Evolutionary conservation across 2,888 invertebrate genomes (phyloP).

Genomic region (Cecidostiba fungosa): DNA sequence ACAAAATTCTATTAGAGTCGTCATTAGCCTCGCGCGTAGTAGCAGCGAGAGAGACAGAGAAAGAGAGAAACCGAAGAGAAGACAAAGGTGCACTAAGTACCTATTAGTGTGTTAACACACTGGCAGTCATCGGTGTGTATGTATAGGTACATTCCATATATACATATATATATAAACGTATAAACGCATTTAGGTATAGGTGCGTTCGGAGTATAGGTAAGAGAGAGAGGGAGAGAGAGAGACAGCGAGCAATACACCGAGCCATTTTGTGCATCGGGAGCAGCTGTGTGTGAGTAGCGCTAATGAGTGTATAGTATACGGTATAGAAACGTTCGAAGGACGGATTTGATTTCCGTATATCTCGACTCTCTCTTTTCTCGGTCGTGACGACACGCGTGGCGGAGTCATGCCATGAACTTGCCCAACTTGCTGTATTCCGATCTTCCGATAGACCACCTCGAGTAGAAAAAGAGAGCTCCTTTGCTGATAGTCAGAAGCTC

Average conservation of each 20-base stretch:
- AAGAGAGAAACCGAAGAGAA: too few relatives aligned
- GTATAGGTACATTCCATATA: too few relatives aligned
- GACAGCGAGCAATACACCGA: conserved; percentile 1
- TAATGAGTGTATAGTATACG: conserved; percentile 18
- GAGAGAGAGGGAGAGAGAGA: conserved; percentile 29
- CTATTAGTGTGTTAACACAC: too few relatives aligned
- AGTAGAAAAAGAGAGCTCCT: neutral
- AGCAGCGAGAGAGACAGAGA: too few relatives aligned
- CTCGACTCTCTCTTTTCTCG: neutral
- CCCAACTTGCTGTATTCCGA: conserved; percentile 1
- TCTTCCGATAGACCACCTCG: neutral
- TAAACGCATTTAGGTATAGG: neutral
- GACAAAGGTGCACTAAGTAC: too few relatives aligned
- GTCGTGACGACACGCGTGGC: neutral
- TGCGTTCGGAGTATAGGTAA: neutral
- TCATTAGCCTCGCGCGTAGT: too few relatives aligned
- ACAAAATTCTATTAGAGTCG: too few relatives aligned
- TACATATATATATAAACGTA: neutral
- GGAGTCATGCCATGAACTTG: conserved; percentile 51
- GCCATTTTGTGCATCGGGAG: neutral
- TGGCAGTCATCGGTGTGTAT: too few relatives aligned
- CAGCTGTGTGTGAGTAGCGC: conserved; percentile 7
- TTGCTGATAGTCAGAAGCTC: neutral
- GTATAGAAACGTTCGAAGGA: conserved; percentile 9
- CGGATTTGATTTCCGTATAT: neutral